These are phyloP conservation scores for Paradoxurus hermaphroditus DNA, from an alignment of 2,113 vertebrate species.

Conservation along the genomic window DNA sequence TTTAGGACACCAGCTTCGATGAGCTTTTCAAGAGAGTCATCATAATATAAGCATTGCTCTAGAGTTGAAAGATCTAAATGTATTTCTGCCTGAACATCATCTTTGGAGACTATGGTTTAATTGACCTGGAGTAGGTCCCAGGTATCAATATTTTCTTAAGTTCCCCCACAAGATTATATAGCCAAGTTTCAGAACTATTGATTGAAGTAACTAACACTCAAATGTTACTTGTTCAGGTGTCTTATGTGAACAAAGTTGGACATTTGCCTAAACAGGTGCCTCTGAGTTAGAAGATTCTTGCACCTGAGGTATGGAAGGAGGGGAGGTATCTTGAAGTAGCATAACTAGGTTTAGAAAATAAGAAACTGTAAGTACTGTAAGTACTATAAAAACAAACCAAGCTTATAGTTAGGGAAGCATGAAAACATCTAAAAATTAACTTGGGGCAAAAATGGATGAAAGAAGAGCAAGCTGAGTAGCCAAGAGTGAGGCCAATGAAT, in stretches of 20 bases:
- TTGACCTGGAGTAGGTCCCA: not conserved
- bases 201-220: not conserved
- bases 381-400: not conserved
- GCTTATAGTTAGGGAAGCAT: not conserved
- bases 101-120: not conserved
- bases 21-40: not conserved
- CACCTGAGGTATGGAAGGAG: not conserved
- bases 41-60: not conserved
- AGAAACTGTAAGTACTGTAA: not conserved
- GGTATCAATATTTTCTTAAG: not conserved
- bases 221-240: not conserved
- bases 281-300: not conserved
- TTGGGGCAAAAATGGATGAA: not conserved
- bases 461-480: not conserved
- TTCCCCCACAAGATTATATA: not conserved
- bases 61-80: not conserved
- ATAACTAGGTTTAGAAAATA: not conserved
- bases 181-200: not conserved
- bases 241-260: not conserved
- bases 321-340: not conserved
- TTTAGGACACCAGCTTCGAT: not conserved
- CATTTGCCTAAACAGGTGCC: not conserved
- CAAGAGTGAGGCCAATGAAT: not conserved
- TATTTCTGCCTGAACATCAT: not conserved
- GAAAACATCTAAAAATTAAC: not conserved